Evolutionary conservation across 2,888 invertebrate genomes (phyloP).

Genomic region (Ligdia adustata): DNA sequence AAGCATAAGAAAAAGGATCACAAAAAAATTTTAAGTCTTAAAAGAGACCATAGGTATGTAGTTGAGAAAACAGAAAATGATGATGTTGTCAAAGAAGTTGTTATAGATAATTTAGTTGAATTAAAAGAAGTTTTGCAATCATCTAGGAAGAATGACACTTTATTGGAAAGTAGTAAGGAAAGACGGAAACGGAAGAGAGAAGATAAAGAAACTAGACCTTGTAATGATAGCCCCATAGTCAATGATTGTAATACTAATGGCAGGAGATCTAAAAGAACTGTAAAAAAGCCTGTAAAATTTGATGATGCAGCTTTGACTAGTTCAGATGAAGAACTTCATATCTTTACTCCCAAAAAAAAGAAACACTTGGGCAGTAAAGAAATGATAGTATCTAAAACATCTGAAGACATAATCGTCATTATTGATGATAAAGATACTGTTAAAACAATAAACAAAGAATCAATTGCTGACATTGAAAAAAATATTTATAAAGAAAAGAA

Average conservation of each 20-base stretch:
- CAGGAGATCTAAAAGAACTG: constrained; percentile 62
- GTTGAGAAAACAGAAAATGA: constrained; percentile 21
- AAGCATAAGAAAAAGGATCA: constrained; percentile 59
- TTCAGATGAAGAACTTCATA: constrained; percentile 74
- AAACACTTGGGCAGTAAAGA: constrained; percentile 34
- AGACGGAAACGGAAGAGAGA: constrained; percentile 31
- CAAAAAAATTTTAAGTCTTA: constrained; percentile 50
- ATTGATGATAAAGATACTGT: constrained; percentile 15
- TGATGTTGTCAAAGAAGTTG: neutral
- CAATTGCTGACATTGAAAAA: constrained; percentile 9
- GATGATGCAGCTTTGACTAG: constrained; percentile 57
- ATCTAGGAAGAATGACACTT: constrained; percentile 12
- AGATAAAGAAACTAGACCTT: constrained; percentile 11
- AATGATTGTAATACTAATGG: constrained; percentile 30
- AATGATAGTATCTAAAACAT: constrained; percentile 4
- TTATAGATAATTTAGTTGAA: neutral
- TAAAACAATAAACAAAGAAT: neutral
- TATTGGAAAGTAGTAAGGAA: constrained; percentile 20
- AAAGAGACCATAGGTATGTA: constrained; percentile 34
- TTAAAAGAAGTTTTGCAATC: neutral
- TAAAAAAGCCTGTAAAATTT: constrained; percentile 71
- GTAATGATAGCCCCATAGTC: constrained; percentile 12
- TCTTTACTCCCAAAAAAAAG: constrained; percentile 72
- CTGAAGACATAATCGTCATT: constrained; percentile 23
- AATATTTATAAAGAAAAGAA: constrained; percentile 18